phyloP scores from a whole-genome alignment of 2,888 invertebrate genomes.

The Noctua fimbriata region DNA sequence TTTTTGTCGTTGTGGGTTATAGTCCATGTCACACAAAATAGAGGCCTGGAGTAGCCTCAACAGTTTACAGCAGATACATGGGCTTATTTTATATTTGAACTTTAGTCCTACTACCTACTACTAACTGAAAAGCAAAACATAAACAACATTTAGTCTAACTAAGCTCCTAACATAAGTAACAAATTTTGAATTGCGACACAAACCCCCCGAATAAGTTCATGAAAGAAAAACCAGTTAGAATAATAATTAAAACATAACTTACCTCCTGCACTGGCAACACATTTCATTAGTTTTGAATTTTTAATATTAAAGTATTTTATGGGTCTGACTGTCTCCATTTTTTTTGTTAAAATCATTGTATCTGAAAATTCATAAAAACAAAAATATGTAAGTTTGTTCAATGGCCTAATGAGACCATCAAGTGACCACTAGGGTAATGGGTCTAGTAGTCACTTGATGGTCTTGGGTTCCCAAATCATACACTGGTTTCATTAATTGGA shows the following conservation, averaged over 20 bases:
- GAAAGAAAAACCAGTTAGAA: not conserved
- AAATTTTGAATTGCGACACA: not conserved
- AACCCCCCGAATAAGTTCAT: not conserved
- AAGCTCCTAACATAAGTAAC: not conserved
- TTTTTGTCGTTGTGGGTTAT: not conserved
- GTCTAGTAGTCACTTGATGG: not conserved
- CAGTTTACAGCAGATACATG: not conserved
- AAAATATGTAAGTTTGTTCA: not conserved
- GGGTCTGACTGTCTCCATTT: constrained; percentile 26
- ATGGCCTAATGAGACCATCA: too few relatives aligned
- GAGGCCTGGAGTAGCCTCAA: not conserved
- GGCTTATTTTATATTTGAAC: not conserved
- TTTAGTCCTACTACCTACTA: too few relatives aligned
- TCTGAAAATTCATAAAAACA: constrained; percentile 68
- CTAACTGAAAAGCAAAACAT: not conserved
- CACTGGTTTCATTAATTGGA: too few relatives aligned
- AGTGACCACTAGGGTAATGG: too few relatives aligned
- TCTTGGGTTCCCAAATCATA: not conserved
- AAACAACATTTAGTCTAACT: not conserved
- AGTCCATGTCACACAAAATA: not conserved
- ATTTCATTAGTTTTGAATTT: constrained; percentile 29
- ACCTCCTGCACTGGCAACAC: constrained; percentile 46
- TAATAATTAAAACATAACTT: constrained; percentile 21
- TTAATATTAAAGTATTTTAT: constrained; percentile 68
- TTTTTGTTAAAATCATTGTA: constrained; percentile 66